phyloP scores from a whole-genome alignment of 2,113 vertebrate genomes.

The Cyanoramphus novaezelandiae region DNA sequence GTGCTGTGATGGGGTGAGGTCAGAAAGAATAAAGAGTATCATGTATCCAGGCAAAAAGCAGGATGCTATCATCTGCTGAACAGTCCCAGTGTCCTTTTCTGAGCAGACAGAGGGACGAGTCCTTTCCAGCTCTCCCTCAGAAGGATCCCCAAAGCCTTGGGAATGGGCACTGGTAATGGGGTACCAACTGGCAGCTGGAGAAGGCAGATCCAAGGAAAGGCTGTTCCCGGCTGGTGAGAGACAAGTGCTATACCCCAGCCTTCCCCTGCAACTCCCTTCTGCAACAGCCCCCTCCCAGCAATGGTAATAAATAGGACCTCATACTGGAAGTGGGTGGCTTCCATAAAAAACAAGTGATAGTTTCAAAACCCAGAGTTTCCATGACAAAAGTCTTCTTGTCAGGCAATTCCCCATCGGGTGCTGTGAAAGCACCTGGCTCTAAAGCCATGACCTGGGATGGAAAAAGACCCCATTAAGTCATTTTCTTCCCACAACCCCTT shows the following conservation, averaged over 20 bases:
- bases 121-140: neutral
- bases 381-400: neutral
- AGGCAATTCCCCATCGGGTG: neutral
- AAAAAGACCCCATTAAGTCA: rapidly evolving
- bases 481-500: rapidly evolving
- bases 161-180: neutral
- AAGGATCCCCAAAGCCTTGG: neutral
- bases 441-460: neutral
- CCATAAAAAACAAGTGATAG: neutral
- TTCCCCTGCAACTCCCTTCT: neutral
- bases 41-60: neutral
- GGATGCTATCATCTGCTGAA: neutral
- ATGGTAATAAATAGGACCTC: neutral
- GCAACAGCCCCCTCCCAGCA: neutral
- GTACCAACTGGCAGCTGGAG: neutral
- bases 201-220: neutral
- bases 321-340: neutral
- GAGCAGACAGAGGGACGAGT: neutral
- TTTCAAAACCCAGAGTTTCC: neutral
- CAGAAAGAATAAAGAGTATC: neutral
- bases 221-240: neutral
- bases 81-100: neutral
- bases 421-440: neutral
- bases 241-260: neutral
- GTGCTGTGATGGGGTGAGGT: neutral